phyloP scores from a whole-genome alignment of 1,140 invertebrate species.

The Polypedilum pembai region DNA sequence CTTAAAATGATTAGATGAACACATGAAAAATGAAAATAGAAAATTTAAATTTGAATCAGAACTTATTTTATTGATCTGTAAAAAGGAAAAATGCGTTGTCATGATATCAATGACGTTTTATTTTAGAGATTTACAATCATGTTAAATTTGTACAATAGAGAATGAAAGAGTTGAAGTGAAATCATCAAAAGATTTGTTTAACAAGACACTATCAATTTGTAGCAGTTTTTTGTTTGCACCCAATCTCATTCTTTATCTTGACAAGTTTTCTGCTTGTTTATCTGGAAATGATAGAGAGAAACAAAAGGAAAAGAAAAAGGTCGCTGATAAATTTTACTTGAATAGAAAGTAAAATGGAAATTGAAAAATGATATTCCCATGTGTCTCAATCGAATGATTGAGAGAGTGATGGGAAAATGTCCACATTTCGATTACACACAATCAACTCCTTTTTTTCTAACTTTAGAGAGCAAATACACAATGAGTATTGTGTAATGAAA shows the following conservation, averaged over 20 bases:
- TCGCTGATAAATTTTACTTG: background rate
- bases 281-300: background rate
- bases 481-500: too few relatives aligned
- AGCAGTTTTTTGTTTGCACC: background rate
- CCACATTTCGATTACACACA: background rate
- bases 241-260: background rate
- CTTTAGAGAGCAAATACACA: background rate
- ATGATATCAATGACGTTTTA: too few relatives aligned
- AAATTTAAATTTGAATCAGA: too few relatives aligned
- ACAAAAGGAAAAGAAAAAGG: background rate
- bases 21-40: too few relatives aligned
- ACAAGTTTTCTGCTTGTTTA: background rate
- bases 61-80: too few relatives aligned
- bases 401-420: slow-evolving; percentile 10
- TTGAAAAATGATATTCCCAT: slow-evolving; percentile 27
- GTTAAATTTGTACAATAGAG: background rate
- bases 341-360: background rate
- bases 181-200: slow-evolving; percentile 24
- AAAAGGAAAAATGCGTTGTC: too few relatives aligned
- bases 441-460: background rate
- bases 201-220: slow-evolving; percentile 25
- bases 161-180: background rate
- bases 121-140: too few relatives aligned
- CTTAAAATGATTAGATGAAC: too few relatives aligned
- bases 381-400: background rate